Conservation (phyloP, 2,113 vertebrate species). For the Calyptomena viridis region DNA sequence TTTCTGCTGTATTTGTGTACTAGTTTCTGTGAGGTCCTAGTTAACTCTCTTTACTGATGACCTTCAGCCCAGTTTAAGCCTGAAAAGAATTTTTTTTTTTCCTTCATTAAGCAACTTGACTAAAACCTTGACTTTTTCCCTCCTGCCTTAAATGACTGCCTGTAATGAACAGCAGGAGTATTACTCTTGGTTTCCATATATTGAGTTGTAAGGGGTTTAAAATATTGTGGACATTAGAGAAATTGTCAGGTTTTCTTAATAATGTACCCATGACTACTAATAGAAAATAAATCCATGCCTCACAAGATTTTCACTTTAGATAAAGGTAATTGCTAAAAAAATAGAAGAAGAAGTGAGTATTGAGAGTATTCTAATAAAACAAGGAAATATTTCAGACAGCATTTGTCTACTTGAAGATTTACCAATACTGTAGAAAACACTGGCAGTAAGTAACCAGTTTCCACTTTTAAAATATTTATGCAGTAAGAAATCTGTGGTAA, state of each 20-base stretch:
- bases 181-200: neutral
- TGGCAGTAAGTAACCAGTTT: neutral
- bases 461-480: neutral
- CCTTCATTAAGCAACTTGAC: neutral
- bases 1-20: neutral
- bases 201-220: neutral
- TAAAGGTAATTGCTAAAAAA: neutral
- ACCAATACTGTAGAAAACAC: neutral
- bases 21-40: neutral
- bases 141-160: neutral
- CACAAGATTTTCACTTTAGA: neutral
- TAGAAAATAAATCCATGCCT: neutral
- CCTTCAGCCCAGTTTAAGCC: neutral
- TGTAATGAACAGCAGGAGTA: neutral
- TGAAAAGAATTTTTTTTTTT: slow-evolving; percentile 3
- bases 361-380: neutral
- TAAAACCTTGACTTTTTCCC: neutral
- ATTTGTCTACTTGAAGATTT: neutral
- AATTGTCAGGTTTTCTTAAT: neutral
- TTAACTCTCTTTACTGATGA: neutral
- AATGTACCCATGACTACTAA: neutral
- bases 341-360: neutral
- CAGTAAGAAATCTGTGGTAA: neutral
- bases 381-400: neutral
- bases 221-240: neutral